A percentile compares a stretch with the other conserved stretches of the same genome.
These are phyloP conservation scores for Drosophila birchii DNA, from an alignment of 2,888 invertebrate genomes.

Conservation along the genomic window DNA sequence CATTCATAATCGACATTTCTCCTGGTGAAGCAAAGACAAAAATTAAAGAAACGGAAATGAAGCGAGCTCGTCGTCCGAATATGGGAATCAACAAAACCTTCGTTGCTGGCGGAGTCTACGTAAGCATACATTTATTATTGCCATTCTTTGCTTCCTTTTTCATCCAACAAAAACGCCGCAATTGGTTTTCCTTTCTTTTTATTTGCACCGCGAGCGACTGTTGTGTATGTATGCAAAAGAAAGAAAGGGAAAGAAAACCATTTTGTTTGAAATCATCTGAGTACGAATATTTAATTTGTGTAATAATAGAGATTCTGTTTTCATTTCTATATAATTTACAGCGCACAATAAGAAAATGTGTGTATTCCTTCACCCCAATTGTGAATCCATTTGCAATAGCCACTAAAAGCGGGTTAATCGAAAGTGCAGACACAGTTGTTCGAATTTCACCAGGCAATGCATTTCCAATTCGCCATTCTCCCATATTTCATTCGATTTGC, in stretches of 20 bases:
- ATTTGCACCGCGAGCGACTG: constrained; percentile 1
- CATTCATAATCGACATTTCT: neutral
- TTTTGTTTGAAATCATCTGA: constrained; percentile 28
- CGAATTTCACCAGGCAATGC: constrained; percentile 27
- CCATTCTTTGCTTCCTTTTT: neutral
- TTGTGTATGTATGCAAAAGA: constrained; percentile 9
- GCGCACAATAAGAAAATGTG: constrained; percentile 76
- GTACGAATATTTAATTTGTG: constrained; percentile 35
- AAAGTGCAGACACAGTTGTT: constrained; percentile 63
- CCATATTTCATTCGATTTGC: neutral
- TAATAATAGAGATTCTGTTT: constrained; percentile 67
- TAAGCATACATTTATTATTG: constrained; percentile 6
- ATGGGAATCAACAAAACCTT: constrained; percentile 12
- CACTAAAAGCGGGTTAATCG: constrained; percentile 70
- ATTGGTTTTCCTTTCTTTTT: neutral
- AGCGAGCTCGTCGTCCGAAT: constrained; percentile 27
- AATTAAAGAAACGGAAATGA: constrained; percentile 10
- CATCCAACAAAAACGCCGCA: constrained; percentile 10
- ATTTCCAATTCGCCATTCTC: neutral
- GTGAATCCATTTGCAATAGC: constrained; percentile 82
- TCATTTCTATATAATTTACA: constrained; percentile 79
- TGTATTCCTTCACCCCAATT: constrained; percentile 67
- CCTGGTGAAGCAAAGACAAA: neutral
- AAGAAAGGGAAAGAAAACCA: constrained; percentile 13
- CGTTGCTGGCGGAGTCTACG: constrained; percentile 40